Evolutionary conservation across 2,797 vertebrate species (phyloP).

Genomic region (Scarus forsteni): DNA sequence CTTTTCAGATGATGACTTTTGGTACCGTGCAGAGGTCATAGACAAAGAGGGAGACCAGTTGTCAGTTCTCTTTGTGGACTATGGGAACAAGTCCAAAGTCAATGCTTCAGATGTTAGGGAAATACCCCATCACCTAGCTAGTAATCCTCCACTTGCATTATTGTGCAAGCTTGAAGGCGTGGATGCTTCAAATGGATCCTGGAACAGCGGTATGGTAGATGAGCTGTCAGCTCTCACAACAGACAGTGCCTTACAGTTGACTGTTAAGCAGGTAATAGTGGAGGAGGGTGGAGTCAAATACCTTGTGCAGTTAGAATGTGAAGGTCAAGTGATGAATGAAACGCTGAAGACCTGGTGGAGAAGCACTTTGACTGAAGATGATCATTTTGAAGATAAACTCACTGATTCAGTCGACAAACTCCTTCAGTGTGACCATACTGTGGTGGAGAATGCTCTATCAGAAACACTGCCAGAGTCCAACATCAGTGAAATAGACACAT

Average conservation of each 20-base stretch:
- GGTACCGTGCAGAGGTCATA: constrained; percentile 89
- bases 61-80: constrained; percentile 89
- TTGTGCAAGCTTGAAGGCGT: constrained; percentile 90
- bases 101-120: constrained; percentile 76
- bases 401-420: not conserved
- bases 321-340: constrained; percentile 84
- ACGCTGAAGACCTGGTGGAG: constrained; percentile 84
- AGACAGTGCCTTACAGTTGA: constrained; percentile 85
- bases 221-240: constrained; percentile 80
- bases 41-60: constrained; percentile 62
- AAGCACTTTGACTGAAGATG: constrained; percentile 17
- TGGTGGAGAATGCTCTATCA: not conserved
- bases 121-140: constrained; percentile 81
- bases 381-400: not conserved
- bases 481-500: constrained; percentile 5
- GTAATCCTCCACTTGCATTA: constrained; percentile 88
- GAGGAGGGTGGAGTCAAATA: constrained; percentile 68
- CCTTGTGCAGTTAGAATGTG: constrained; percentile 83
- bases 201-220: constrained; percentile 82
- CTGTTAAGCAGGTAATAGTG: constrained; percentile 73
- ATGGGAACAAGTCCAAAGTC: constrained; percentile 87
- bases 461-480: constrained; percentile 2
- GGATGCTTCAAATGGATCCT: constrained; percentile 80
- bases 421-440: constrained; percentile 6
- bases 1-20: constrained; percentile 85